phyloP scores from a whole-genome alignment of 2,113 vertebrate genomes.

The Trogon melanurus region DNA sequence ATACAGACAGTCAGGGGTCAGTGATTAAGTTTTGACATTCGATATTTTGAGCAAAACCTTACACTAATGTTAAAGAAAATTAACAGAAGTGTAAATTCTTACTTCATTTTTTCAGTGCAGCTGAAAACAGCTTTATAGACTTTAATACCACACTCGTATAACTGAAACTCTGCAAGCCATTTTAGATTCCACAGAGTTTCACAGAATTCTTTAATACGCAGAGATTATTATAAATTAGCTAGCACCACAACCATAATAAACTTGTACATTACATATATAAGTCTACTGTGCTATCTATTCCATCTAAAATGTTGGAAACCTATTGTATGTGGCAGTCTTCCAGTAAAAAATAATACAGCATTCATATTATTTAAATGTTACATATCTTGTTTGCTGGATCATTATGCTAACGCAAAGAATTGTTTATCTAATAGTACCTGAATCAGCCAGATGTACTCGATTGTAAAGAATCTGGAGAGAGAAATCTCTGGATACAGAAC shows the following conservation, averaged over 20 bases:
- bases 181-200: neutral
- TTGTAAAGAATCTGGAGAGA: slow-evolving; percentile 85
- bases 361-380: neutral
- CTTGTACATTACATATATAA: neutral
- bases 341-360: neutral
- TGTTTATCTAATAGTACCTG: slow-evolving; percentile 60
- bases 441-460: slow-evolving; percentile 69
- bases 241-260: neutral
- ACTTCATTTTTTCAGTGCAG: neutral
- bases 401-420: neutral
- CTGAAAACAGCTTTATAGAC: neutral
- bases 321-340: neutral
- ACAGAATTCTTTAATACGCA: neutral
- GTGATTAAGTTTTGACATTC: neutral
- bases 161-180: neutral
- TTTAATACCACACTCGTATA: neutral
- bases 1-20: neutral
- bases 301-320: neutral
- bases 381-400: neutral
- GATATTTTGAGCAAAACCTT: neutral
- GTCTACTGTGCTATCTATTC: neutral
- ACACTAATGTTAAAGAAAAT: neutral
- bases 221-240: neutral
- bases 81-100: neutral
- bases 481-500: slow-evolving; percentile 85